phyloP scores from a whole-genome alignment of 2,888 invertebrate genomes.

The Isoperla grammatica region DNA sequence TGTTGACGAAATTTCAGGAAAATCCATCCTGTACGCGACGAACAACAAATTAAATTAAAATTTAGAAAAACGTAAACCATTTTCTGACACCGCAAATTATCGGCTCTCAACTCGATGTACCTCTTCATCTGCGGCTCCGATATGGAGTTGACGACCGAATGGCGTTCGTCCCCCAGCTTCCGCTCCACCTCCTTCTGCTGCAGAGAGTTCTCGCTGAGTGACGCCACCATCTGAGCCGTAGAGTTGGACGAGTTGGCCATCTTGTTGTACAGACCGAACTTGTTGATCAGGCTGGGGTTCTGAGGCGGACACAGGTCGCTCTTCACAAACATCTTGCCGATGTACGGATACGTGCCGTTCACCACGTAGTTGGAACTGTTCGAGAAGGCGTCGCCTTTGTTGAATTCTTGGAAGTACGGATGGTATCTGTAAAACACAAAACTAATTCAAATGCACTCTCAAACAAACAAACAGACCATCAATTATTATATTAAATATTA shows the following conservation, averaged over 20 bases:
- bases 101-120: too few relatives aligned
- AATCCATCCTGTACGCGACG: too few relatives aligned
- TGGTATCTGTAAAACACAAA: conserved; percentile 47
- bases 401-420: conserved; percentile 51
- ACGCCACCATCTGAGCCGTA: not conserved
- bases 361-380: not conserved
- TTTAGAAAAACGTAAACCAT: too few relatives aligned
- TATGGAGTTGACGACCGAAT: too few relatives aligned
- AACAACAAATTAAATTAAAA: too few relatives aligned
- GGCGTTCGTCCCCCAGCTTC: not conserved
- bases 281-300: not conserved
- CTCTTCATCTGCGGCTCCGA: too few relatives aligned
- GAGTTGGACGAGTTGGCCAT: not conserved
- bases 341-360: not conserved
- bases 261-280: not conserved
- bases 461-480: too few relatives aligned
- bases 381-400: not conserved
- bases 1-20: too few relatives aligned
- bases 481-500: too few relatives aligned
- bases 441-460: too few relatives aligned
- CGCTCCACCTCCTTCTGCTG: conserved; percentile 4
- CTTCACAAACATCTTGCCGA: not conserved
- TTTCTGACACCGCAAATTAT: too few relatives aligned
- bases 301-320: not conserved
- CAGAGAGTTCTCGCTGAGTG: not conserved